Conservation (phyloP, 2,113 vertebrate species). For the Corydoras maculifer region DNA sequence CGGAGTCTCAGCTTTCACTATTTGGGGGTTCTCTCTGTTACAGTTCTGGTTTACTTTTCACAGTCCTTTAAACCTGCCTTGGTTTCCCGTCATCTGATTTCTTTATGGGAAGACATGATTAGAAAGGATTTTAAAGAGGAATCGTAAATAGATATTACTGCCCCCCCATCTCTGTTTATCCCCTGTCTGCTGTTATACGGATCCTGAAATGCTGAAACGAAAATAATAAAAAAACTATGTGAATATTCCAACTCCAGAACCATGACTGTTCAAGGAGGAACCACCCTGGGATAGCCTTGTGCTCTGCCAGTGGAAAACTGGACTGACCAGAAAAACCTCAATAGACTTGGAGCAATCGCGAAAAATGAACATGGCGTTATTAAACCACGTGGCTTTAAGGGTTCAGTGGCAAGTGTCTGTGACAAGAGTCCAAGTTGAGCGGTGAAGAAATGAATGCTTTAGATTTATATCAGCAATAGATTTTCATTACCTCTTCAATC, state of each 20-base stretch:
- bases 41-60: not conserved
- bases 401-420: conserved; percentile 75
- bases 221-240: conserved; percentile 50
- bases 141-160: conserved; percentile 1
- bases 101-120: not conserved
- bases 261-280: conserved; percentile 68
- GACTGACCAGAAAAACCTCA: conserved; percentile 75
- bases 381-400: conserved; percentile 75
- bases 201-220: conserved; percentile 50
- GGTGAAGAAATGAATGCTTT: conserved; percentile 20
- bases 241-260: conserved; percentile 58
- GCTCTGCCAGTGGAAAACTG: conserved; percentile 75
- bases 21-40: not conserved
- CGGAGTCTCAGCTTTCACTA: not conserved
- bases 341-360: conserved; percentile 67
- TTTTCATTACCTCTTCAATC: not conserved
- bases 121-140: not conserved
- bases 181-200: conserved; percentile 41
- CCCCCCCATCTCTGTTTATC: not conserved
- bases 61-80: not conserved
- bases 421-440: conserved; percentile 51
- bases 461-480: not conserved
- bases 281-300: conserved; percentile 72
- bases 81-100: not conserved
- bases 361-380: conserved; percentile 67